Conservation (phyloP, 2,888 invertebrate species). For the Archips crataeganus region DNA sequence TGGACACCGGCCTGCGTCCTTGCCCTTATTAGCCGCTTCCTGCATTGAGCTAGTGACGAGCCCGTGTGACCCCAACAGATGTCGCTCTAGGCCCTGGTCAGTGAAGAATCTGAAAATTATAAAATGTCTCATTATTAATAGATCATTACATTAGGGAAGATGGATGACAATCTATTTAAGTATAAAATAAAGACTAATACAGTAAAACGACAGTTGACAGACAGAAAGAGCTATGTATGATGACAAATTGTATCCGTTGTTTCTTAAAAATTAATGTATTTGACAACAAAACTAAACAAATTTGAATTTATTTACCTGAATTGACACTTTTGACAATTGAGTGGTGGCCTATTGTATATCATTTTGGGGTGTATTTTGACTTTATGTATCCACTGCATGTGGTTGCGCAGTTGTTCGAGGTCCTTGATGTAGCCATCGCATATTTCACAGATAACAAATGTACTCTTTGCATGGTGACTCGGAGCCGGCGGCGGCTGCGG, state of each 20-base stretch:
- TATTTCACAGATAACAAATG: conserved; percentile 98
- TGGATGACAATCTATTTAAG: too few relatives aligned
- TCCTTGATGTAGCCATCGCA: conserved; percentile 99
- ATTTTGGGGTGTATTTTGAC: conserved; percentile 98
- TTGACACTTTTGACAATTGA: conserved; percentile 98
- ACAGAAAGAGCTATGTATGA: background rate
- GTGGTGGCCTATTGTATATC: conserved; percentile 97
- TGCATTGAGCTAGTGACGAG: conserved; percentile 98
- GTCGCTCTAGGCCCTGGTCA: conserved; percentile 97
- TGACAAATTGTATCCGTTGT: background rate
- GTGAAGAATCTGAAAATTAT: conserved; percentile 92
- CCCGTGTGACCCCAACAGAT: conserved; percentile 97
- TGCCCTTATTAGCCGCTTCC: conserved; percentile 97
- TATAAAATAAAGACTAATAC: too few relatives aligned
- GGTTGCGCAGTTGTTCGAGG: conserved; percentile 96
- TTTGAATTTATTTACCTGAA: conserved; percentile 79
- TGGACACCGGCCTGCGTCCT: conserved; percentile 97
- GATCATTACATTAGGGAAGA: background rate
- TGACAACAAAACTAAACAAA: background rate
- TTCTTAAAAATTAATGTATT: background rate
- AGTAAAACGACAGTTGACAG: too few relatives aligned
- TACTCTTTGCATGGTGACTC: conserved; percentile 87
- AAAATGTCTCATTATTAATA: background rate
- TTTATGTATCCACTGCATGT: conserved; percentile 99
- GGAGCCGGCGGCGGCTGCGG: conserved; percentile 70